Conservation (phyloP, 2,888 invertebrate genomes). For the Idaea straminata region DNA sequence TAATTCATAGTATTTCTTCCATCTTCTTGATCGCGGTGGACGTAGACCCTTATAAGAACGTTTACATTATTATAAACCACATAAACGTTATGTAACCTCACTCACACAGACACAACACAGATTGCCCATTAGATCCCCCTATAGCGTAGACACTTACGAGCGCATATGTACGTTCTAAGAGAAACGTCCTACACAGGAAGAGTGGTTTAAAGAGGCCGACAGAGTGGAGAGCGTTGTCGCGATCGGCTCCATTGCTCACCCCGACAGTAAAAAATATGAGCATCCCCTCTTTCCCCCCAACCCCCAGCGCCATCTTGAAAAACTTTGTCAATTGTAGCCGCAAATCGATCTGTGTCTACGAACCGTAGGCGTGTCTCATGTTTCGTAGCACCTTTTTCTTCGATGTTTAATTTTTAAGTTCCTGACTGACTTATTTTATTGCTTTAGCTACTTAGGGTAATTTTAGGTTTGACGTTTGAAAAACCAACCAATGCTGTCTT, state of each 20-base stretch:
- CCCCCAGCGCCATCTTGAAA: constrained; percentile 73
- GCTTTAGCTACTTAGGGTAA: not conserved
- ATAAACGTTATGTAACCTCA: constrained; percentile 8
- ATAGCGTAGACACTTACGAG: constrained; percentile 61
- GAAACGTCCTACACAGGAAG: constrained; percentile 62
- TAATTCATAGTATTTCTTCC: too few relatives aligned
- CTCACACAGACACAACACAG: constrained; percentile 30
- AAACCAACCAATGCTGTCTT: too few relatives aligned
- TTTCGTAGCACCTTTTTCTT: constrained; percentile 10
- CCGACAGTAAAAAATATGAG: constrained; percentile 81
- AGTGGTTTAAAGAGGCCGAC: constrained; percentile 75
- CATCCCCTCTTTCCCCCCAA: constrained; percentile 57
- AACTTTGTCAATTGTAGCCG: constrained; percentile 76
- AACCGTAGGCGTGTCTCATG: constrained; percentile 31
- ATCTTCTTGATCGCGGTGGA: too few relatives aligned
- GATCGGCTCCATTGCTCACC: constrained; percentile 79
- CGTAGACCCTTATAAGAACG: too few relatives aligned
- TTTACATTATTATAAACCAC: not conserved
- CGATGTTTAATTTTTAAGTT: not conserved
- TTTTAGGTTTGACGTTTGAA: too few relatives aligned
- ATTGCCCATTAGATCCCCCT: constrained; percentile 48
- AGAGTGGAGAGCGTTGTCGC: constrained; percentile 77
- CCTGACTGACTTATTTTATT: not conserved
- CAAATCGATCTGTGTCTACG: constrained; percentile 76
- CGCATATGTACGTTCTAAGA: constrained; percentile 56